phyloP scores from a whole-genome alignment of 1,140 invertebrate species.

The Rhyzopertha dominica region DNA sequence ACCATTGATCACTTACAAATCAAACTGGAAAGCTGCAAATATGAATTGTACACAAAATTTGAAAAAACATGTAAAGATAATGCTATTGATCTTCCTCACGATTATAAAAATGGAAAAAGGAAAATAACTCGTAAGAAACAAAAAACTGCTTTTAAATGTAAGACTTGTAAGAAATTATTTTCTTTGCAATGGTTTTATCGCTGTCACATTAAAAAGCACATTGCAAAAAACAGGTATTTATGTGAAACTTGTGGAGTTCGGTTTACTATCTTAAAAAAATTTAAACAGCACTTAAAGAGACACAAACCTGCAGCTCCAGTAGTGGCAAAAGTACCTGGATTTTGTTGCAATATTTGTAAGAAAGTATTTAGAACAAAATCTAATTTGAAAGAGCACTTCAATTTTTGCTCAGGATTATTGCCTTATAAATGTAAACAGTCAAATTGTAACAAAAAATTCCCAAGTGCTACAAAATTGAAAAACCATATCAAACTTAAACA shows the following conservation, averaged over 20 bases:
- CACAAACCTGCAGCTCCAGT: slow-evolving; percentile 11
- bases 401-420: slow-evolving; percentile 34
- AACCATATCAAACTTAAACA: slow-evolving; percentile 38
- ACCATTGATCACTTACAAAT: slow-evolving; percentile 38
- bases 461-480: slow-evolving; percentile 36
- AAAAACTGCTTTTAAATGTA: slow-evolving; percentile 15
- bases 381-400: slow-evolving; percentile 36
- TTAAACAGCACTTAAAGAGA: slow-evolving; percentile 11
- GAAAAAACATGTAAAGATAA: slow-evolving; percentile 23
- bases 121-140: too few relatives aligned
- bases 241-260: slow-evolving; percentile 24
- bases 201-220: slow-evolving; percentile 20
- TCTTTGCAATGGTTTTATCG: slow-evolving; percentile 16
- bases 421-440: slow-evolving; percentile 33
- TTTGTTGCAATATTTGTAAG: slow-evolving; percentile 21
- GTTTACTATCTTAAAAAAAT: slow-evolving; percentile 11
- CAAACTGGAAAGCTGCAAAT: slow-evolving; percentile 29
- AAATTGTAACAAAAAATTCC: slow-evolving; percentile 38
- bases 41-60: slow-evolving; percentile 30
- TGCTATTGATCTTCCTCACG: too few relatives aligned
- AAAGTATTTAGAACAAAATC: slow-evolving; percentile 23
- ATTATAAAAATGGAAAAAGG: too few relatives aligned
- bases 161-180: slow-evolving; percentile 21
- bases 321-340: slow-evolving; percentile 7
- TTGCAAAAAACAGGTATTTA: slow-evolving; percentile 16